Percentiles rank a stretch among this genome's conserved stretches.
Evolutionary conservation across 2,888 invertebrate genomes (phyloP).

Genomic region (Diarsia dahlii): DNA sequence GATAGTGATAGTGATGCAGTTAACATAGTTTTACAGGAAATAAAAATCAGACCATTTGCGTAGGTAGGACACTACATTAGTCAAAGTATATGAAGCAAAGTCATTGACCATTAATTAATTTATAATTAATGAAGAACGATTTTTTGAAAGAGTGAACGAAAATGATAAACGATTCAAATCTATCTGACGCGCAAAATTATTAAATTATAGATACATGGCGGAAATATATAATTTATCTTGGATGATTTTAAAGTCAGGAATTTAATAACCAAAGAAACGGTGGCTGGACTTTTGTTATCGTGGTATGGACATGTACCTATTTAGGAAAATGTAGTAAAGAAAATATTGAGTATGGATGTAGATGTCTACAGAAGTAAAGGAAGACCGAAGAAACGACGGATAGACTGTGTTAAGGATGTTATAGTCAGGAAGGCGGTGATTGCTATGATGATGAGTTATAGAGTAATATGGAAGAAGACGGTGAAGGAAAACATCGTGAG

Average conservation of each 20-base stretch:
- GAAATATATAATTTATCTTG: conserved; percentile 22
- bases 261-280: too few species aligned
- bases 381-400: too few species aligned
- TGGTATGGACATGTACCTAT: too few species aligned
- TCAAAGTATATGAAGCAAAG: conserved; percentile 14
- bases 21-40: not conserved
- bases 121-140: conserved; percentile 30
- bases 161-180: conserved; percentile 38
- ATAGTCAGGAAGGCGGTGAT: too few species aligned
- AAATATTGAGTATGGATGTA: too few species aligned
- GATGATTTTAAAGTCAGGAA: not conserved
- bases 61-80: conserved; percentile 33
- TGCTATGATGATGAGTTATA: too few species aligned
- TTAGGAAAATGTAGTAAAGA: too few species aligned
- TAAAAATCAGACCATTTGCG: conserved; percentile 14
- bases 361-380: too few species aligned
- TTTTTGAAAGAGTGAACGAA: conserved; percentile 27
- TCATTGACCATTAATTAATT: conserved; percentile 38
- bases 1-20: not conserved
- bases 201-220: conserved; percentile 9
- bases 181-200: conserved; percentile 11
- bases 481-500: too few species aligned
- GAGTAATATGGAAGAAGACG: too few species aligned
- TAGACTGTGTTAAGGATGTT: too few species aligned
- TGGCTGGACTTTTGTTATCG: too few species aligned